phyloP scores from a whole-genome alignment of 2,888 invertebrate genomes.

The Leptinotarsa haldemani region DNA sequence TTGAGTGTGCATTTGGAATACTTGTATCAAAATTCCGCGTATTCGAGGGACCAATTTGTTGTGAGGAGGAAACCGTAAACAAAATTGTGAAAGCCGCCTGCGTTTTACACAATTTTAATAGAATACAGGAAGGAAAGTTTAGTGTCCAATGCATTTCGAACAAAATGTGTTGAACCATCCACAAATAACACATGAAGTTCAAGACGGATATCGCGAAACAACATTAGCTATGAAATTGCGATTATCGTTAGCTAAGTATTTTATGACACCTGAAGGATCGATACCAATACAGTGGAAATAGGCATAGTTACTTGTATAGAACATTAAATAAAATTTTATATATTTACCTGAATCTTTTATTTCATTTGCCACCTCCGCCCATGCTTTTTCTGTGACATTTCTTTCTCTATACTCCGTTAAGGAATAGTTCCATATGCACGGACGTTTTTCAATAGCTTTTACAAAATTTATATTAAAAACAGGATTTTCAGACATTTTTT shows the following conservation, averaged over 20 bases:
- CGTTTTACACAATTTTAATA: constrained; percentile 16
- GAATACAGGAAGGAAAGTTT: constrained; percentile 10
- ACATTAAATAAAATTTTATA: neutral
- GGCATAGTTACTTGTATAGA: neutral
- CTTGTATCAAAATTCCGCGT: constrained; percentile 29
- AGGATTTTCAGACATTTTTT: too few species aligned
- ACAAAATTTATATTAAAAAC: too few species aligned
- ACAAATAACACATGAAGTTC: constrained; percentile 4
- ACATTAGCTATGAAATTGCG: constrained; percentile 11
- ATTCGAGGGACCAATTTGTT: constrained; percentile 29
- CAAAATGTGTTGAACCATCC: neutral
- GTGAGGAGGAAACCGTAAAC: constrained; percentile 20
- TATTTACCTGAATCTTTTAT: constrained; percentile 1
- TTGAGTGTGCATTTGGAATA: constrained; percentile 25
- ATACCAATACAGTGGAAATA: constrained; percentile 3
- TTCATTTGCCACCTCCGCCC: neutral
- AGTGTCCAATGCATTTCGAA: constrained; percentile 1
- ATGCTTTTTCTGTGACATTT: constrained; percentile 24
- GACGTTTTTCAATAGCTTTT: constrained; percentile 19
- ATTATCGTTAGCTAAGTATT: constrained; percentile 2
- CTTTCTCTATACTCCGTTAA: constrained; percentile 32
- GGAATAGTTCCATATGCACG: constrained; percentile 28
- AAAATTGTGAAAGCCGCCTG: constrained; percentile 15
- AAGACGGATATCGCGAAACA: constrained; percentile 12
- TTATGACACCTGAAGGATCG: constrained; percentile 8